A percentile compares a stretch with the other conserved stretches of the same genome.
Conservation (phyloP, 2,888 invertebrate species). For the Clivina fossor region DNA sequence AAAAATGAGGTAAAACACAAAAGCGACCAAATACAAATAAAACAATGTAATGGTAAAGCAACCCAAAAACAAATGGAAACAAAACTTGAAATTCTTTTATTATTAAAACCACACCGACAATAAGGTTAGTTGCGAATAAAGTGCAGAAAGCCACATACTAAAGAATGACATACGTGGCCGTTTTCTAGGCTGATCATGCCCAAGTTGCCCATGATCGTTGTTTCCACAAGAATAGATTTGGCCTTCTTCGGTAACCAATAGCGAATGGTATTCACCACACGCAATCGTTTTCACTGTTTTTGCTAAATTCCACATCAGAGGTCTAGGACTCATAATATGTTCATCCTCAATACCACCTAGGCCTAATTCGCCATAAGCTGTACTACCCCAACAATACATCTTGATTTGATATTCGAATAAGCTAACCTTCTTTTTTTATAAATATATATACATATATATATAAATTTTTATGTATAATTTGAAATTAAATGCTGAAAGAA, state of each 20-base stretch:
- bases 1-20: conserved; percentile 13
- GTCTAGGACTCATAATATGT: conserved; percentile 62
- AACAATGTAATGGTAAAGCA: neutral
- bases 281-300: conserved; percentile 60
- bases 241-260: conserved; percentile 76
- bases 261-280: conserved; percentile 81
- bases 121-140: conserved; percentile 26
- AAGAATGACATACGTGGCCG: conserved; percentile 67
- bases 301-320: conserved; percentile 64
- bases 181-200: conserved; percentile 68
- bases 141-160: conserved; percentile 56
- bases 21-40: conserved; percentile 17
- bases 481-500: conserved; percentile 7
- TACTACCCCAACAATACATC: conserved; percentile 78
- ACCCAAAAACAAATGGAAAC: neutral
- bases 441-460: neutral
- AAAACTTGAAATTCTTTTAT: neutral
- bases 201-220: conserved; percentile 91
- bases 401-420: too few relatives aligned
- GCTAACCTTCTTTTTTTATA: conserved; percentile 4
- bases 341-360: conserved; percentile 76
- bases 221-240: conserved; percentile 88
- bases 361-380: conserved; percentile 75
- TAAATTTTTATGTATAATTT: conserved; percentile 1
- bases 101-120: conserved; percentile 26